Base-by-base conservation (phyloP, 2,888 invertebrate genomes). In the Rugalucina vietnamica region DNA sequence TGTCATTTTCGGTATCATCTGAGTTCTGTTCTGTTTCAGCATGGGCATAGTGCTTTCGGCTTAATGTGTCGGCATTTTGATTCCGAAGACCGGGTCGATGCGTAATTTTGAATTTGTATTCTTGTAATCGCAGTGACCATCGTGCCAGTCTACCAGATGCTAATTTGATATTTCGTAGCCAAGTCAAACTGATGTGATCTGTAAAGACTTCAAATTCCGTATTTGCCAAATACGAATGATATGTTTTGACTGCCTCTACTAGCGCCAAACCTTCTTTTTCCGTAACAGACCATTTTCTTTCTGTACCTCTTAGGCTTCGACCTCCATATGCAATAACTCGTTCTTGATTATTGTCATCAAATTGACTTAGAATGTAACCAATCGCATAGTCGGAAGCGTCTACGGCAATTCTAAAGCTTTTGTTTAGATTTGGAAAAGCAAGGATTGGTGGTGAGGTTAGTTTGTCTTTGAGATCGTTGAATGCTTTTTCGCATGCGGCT, bases 381-480 rank as follows among this genome's bases (percentile, higher is more conserved):
- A 90, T 76, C 12, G 84, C 87, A 24, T 65, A 36, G 14, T 71
- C 79, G 1, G 82, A 79, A 12, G 86, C 87, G 74, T 90, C 89
- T 14, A 89, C 88, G 1, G 86, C 83, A 2, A 90, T 24, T 18
- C 77, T 83, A 50, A 90, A 89, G 0, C 72, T 77, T 57, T 86
- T 82, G 10, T 81, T 70, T 29, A 87, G 77, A 75, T 91, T 86
- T 27, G 89, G 88, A 12, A 82, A 81, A 1, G 81, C 72, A 0
- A 91, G 75, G 18, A 91, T 85, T 36, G 90, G 90, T 24, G 87
- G 65, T 14, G 84, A 76, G 3, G 65, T 86, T 24, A 91, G 49
- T 4, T 70, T 71, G 18, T 75, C 69, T 77, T 94, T 94, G 37
- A 94, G 88, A 12, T 8, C 8, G 21, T 72, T 49, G 24, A 72